These are phyloP conservation scores for Lasioglossum albipes DNA, from an alignment of 1,140 invertebrate genomes.

Conservation along the genomic window DNA sequence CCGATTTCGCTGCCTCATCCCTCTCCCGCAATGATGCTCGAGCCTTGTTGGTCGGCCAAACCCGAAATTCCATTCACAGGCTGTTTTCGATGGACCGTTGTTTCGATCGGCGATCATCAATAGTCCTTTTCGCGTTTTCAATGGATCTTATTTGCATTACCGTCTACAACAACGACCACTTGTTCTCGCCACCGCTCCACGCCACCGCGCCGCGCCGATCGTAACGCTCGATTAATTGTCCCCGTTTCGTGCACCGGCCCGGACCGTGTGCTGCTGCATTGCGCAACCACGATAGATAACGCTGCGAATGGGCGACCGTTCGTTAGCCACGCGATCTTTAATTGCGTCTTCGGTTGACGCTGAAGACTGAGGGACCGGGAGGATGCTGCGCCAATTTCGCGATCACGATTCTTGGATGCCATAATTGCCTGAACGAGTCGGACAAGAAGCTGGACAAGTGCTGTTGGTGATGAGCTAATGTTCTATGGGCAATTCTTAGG, in stretches of 20 bases:
- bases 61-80: slow-evolving; percentile 24
- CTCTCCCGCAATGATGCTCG: too few species aligned
- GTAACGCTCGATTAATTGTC: slow-evolving; percentile 10
- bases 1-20: not conserved
- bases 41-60: not conserved
- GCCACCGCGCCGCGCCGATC: not conserved
- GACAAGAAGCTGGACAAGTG: too few species aligned
- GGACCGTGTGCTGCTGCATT: not conserved
- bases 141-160: slow-evolving; percentile 31
- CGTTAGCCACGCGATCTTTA: slow-evolving; percentile 43
- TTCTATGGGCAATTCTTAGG: too few species aligned
- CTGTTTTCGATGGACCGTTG: not conserved
- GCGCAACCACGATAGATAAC: not conserved
- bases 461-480: too few species aligned
- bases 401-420: too few species aligned
- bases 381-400: too few species aligned
- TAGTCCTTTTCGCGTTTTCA: not conserved
- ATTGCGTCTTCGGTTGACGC: slow-evolving; percentile 10
- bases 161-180: not conserved
- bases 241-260: not conserved
- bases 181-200: not conserved
- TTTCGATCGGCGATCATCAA: not conserved
- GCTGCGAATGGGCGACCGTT: slow-evolving; percentile 14
- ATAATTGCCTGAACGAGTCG: too few species aligned
- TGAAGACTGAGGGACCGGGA: not conserved